These are phyloP conservation scores for Anniella stebbinsi DNA, from an alignment of 2,797 vertebrate species.

Conservation along the genomic window DNA sequence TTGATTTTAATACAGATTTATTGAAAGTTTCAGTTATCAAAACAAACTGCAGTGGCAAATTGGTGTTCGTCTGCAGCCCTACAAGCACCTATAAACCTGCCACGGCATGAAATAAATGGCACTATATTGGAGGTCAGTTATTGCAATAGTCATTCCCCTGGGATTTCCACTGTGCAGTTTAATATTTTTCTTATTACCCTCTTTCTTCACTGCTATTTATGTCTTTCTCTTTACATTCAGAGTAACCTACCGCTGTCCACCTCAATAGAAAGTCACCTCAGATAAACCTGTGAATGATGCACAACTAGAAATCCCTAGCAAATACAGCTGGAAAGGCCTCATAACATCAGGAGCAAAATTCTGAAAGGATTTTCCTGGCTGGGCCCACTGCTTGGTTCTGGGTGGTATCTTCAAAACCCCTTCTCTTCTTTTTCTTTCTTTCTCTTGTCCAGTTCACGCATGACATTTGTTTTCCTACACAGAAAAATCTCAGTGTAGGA, in stretches of 20 bases:
- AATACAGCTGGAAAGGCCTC: constrained; percentile 9
- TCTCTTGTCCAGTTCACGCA: too few relatives aligned
- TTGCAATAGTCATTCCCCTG: constrained; percentile 81
- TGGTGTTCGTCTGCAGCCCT: constrained; percentile 85
- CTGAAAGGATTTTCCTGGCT: not conserved
- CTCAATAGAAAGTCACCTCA: constrained; percentile 64
- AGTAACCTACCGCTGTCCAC: constrained; percentile 77
- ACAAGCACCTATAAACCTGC: constrained; percentile 88
- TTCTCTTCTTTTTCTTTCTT: not conserved
- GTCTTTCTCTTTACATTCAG: constrained; percentile 81
- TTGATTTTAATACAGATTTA: constrained; percentile 91
- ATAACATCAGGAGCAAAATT: not conserved
- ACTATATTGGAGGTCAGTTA: constrained; percentile 85
- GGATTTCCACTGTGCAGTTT: constrained; percentile 82
- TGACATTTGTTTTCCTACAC: not conserved
- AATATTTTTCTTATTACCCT: constrained; percentile 87
- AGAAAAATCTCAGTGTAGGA: not conserved
- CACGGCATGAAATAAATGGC: constrained; percentile 83
- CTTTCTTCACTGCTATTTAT: constrained; percentile 84
- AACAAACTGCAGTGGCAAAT: constrained; percentile 87
- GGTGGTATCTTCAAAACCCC: not conserved
- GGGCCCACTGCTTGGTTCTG: not conserved
- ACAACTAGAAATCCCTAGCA: constrained; percentile 48
- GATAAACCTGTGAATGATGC: constrained; percentile 63
- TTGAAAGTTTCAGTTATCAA: constrained; percentile 87